Percentiles rank a stretch among this genome's conserved stretches.
These are phyloP conservation scores for Drosophila chauvacae DNA, from an alignment of 1,140 invertebrate genomes.

Conservation along the genomic window DNA sequence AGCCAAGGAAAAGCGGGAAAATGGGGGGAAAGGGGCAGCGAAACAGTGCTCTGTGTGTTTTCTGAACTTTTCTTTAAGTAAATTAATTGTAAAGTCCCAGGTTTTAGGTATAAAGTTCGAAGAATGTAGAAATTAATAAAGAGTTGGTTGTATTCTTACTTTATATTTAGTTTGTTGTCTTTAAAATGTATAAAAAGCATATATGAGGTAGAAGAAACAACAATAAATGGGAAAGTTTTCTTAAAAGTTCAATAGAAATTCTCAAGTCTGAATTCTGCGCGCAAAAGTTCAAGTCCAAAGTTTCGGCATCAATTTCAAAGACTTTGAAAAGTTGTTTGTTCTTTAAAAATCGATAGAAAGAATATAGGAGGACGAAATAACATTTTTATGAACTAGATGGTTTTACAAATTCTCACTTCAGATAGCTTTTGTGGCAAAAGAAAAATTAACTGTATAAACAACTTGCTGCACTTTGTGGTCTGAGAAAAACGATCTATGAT, in stretches of 20 bases:
- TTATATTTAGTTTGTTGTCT: not conserved
- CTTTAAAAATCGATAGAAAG: too few species aligned
- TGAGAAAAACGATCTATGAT: not conserved
- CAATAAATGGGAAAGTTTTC: not conserved
- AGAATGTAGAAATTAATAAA: not conserved
- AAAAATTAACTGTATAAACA: too few species aligned
- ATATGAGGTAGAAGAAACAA: not conserved
- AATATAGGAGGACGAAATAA: too few species aligned
- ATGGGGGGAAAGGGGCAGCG: not conserved
- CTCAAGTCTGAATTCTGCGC: too few species aligned
- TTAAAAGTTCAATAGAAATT: not conserved
- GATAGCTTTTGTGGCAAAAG: not conserved
- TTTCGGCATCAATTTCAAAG: too few species aligned
- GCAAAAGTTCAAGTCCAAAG: too few species aligned
- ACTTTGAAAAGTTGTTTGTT: too few species aligned
- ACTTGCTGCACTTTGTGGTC: not conserved
- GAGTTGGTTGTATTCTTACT: not conserved
- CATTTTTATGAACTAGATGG: too few species aligned
- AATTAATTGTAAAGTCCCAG: not conserved
- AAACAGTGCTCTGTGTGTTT: constrained; percentile 4
- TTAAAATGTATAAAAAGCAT: not conserved
- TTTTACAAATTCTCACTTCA: too few species aligned
- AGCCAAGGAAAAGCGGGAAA: not conserved
- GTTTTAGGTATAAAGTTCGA: not conserved
- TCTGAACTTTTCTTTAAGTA: not conserved